phyloP scores from a whole-genome alignment of 2,113 vertebrate genomes.

The Mormyrus iriodes region DNA sequence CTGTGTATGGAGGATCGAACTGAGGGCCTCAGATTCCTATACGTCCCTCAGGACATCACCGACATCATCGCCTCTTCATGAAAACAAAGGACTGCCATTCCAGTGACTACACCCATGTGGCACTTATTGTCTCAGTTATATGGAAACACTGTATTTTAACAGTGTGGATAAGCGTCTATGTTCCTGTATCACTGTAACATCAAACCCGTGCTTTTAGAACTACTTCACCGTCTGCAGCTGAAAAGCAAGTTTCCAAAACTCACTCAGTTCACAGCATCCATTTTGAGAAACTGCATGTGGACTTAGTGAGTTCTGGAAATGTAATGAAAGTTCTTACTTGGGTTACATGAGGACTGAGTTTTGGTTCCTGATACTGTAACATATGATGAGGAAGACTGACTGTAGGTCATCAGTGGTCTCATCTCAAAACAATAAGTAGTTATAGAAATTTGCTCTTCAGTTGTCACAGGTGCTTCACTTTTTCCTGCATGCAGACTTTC shows the following conservation, averaged over 20 bases:
- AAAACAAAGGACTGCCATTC: neutral
- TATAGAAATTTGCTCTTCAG: neutral
- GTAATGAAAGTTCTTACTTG: neutral
- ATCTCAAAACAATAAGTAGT: neutral
- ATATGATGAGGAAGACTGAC: neutral
- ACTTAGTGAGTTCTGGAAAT: neutral
- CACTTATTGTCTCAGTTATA: neutral
- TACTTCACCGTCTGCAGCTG: neutral
- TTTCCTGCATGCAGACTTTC: neutral
- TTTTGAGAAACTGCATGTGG: neutral
- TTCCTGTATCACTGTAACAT: neutral
- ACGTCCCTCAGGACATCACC: neutral
- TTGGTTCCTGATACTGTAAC: neutral
- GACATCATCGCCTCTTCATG: neutral
- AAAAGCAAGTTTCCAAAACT: neutral
- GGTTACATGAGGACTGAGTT: neutral
- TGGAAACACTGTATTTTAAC: neutral
- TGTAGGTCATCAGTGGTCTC: neutral
- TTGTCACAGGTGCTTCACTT: neutral
- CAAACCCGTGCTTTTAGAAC: neutral
- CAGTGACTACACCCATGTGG: neutral
- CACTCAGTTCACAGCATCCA: neutral
- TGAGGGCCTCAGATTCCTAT: neutral
- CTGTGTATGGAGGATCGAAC: neutral
- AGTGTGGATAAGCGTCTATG: neutral